phyloP scores from a whole-genome alignment of 2,888 invertebrate genomes.

The Lordiphosa fenestrarum region DNA sequence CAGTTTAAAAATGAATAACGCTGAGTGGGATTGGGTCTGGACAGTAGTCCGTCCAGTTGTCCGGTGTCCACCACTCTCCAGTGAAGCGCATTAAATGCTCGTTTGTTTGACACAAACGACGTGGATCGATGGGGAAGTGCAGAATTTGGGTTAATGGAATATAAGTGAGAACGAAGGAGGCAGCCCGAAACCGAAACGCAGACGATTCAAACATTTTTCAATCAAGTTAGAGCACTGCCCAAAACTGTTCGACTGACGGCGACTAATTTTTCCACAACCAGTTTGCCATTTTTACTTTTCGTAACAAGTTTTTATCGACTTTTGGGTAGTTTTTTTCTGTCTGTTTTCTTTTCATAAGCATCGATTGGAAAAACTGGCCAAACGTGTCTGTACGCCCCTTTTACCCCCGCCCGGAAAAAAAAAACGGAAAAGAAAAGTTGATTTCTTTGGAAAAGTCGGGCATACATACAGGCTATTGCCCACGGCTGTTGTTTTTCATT shows the following conservation, averaged over 20 bases:
- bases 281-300: slow-evolving; percentile 33
- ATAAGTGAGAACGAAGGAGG: slow-evolving; percentile 41
- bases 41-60: background rate
- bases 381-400: slow-evolving; percentile 9
- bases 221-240: slow-evolving; percentile 9
- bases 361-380: slow-evolving; percentile 42
- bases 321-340: slow-evolving; percentile 4
- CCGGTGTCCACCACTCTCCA: slow-evolving; percentile 9
- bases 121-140: slow-evolving; percentile 37
- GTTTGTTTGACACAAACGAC: slow-evolving; percentile 50
- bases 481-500: slow-evolving; percentile 47
- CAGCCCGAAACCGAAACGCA: slow-evolving; percentile 7
- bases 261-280: slow-evolving; percentile 16
- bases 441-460: slow-evolving; percentile 54
- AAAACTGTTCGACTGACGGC: slow-evolving; percentile 12
- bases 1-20: slow-evolving; percentile 59
- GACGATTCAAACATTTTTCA: slow-evolving; percentile 8
- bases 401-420: slow-evolving; percentile 3
- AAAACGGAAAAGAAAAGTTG: slow-evolving; percentile 61
- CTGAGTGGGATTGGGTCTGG: slow-evolving; percentile 20
- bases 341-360: slow-evolving; percentile 4
- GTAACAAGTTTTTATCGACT: slow-evolving; percentile 13
- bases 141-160: slow-evolving; percentile 63
- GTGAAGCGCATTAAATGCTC: slow-evolving; percentile 60
- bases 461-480: slow-evolving; percentile 38